Evolutionary conservation across 2,888 invertebrate species (phyloP).

Genomic region (Hetaerina titia): DNA sequence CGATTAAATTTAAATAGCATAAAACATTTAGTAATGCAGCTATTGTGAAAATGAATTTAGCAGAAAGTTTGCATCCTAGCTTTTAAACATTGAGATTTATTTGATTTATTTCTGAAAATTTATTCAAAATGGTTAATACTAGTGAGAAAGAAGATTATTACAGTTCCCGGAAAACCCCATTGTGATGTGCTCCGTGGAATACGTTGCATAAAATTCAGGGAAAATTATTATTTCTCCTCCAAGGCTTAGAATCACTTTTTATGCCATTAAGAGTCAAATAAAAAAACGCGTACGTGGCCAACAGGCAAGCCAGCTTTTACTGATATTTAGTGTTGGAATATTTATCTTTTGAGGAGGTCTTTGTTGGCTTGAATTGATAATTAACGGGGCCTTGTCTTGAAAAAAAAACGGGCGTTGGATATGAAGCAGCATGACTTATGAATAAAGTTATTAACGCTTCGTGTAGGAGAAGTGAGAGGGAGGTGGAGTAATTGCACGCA

Average conservation of each 20-base stretch:
- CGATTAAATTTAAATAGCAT: too few relatives aligned
- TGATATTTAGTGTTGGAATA: not conserved
- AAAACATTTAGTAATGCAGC: too few relatives aligned
- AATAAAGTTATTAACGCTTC: conserved; percentile 20
- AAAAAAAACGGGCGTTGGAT: not conserved
- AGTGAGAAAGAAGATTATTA: too few relatives aligned
- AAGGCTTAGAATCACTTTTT: not conserved
- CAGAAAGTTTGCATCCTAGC: too few relatives aligned
- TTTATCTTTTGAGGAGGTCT: conserved; percentile 32
- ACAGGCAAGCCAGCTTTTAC: not conserved
- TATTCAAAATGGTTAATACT: too few relatives aligned
- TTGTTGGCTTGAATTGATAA: conserved; percentile 35
- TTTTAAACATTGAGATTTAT: too few relatives aligned
- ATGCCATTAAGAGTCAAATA: not conserved
- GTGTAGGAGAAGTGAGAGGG: not conserved
- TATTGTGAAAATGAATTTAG: too few relatives aligned
- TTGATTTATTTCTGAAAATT: too few relatives aligned
- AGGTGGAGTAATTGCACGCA: not conserved
- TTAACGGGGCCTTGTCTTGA: not conserved
- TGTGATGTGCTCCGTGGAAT: too few relatives aligned
- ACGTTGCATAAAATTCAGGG: not conserved
- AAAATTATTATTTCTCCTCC: not conserved
- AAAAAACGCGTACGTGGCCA: not conserved
- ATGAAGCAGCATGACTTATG: conserved; percentile 18
- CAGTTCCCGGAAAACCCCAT: too few relatives aligned